These are phyloP conservation scores for Pelobates cultripes DNA, from an alignment of 2,797 vertebrate species.

Conservation along the genomic window DNA sequence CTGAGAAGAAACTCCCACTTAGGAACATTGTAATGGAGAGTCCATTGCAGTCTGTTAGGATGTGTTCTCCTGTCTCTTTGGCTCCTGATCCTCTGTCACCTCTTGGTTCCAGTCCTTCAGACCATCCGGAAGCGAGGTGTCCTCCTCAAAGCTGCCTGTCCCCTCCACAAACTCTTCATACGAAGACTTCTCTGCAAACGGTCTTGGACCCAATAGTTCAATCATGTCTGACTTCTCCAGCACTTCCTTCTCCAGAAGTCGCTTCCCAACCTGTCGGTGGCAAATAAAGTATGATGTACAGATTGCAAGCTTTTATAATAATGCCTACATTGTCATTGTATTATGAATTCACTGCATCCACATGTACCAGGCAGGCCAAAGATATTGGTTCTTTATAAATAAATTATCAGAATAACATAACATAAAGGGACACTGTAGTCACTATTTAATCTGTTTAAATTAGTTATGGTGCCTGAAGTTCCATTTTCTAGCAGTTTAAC, in stretches of 20 bases:
- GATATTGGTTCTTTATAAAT: no score
- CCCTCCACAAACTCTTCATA: constrained; percentile 83
- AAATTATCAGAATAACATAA: no score
- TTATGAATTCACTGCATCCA: no score
- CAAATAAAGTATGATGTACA: no score
- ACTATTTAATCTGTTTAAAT: no score
- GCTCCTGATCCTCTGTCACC: constrained; percentile 54
- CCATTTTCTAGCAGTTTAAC: no score
- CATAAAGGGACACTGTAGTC: no score
- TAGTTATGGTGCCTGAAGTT: no score
- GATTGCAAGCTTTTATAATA: no score
- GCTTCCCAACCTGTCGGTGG: constrained; percentile 71
- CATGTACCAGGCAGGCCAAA: no score
- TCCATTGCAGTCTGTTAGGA: not conserved
- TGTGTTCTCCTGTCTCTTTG: constrained; percentile 11
- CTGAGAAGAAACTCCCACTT: not conserved
- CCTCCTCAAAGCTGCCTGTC: constrained; percentile 80
- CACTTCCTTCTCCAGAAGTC: constrained; percentile 78
- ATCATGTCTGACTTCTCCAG: constrained; percentile 80
- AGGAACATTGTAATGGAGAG: not conserved
- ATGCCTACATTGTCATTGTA: no score
- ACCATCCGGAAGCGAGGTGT: constrained; percentile 75
- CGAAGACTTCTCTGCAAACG: constrained; percentile 77
- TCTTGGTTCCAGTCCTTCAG: constrained; percentile 76
- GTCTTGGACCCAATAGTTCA: constrained; percentile 75